phyloP scores from a whole-genome alignment of 2,113 vertebrate species.

The Clarias gariepinus region DNA sequence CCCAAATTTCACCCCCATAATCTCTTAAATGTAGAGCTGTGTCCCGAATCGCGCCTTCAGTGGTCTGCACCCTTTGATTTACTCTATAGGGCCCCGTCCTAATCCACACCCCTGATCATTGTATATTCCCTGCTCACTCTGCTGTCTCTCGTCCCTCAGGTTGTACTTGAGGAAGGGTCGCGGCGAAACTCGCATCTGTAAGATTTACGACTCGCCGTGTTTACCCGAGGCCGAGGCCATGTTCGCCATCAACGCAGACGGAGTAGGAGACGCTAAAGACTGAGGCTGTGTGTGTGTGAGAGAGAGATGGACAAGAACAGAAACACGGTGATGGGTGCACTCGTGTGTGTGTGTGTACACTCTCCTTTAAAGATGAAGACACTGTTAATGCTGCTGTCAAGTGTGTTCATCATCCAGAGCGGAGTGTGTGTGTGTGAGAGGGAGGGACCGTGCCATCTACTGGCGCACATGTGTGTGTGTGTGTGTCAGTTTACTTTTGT shows the following conservation, averaged over 20 bases:
- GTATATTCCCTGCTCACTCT: neutral
- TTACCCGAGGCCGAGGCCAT: conserved; percentile 89
- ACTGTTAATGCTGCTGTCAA: neutral
- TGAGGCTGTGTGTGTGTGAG: conserved; percentile 58
- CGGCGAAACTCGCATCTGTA: conserved; percentile 89
- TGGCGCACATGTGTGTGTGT: neutral
- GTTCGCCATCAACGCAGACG: conserved; percentile 88
- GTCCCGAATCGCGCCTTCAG: neutral
- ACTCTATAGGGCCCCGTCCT: too few relatives aligned
- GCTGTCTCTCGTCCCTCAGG: conserved; percentile 60
- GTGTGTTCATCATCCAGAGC: neutral
- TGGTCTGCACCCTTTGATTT: too few relatives aligned
- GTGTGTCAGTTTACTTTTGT: neutral
- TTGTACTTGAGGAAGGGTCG: conserved; percentile 86
- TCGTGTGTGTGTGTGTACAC: neutral
- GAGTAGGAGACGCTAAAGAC: conserved; percentile 88
- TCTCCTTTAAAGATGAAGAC: neutral
- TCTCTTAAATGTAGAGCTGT: too few relatives aligned
- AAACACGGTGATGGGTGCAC: neutral
- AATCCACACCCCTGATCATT: neutral
- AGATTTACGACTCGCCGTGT: conserved; percentile 90
- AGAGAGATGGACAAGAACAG: neutral
- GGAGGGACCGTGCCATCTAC: neutral
- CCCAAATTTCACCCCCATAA: neutral
- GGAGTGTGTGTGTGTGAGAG: neutral